Evolutionary conservation across 2,797 vertebrate genomes (phyloP), one percentile per base, ranked within the genome.

Genomic region (Sebastes matsubarae): DNA sequence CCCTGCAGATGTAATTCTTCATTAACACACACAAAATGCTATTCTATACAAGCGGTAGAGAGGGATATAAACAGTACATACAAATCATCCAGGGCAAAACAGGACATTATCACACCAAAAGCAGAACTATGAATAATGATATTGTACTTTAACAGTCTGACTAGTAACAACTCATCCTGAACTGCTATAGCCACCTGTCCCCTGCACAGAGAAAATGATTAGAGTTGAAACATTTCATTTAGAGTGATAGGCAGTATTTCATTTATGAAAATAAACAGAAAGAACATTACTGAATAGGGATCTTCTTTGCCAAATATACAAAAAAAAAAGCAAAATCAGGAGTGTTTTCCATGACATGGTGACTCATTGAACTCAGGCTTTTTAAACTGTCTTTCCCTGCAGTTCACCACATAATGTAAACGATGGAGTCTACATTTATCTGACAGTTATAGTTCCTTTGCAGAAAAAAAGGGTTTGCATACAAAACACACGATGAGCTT

Each of bases 41-140:
- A 93, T 94, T 88, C 89, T 94, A 92, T 92, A 94, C 87, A 93
- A 91, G 88, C 85, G 18, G 80, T 70, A 82, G 60, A 73, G 71
- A 71, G 64, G 52, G 75, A 80, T 85, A 89, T 75, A 82, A 83
- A 88, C 87, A 83, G 81, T 69, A 64, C 79, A 83, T 82, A 83
- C 55, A 87, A 2, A 24, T 83, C 22, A 80, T 67, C 59, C 64
- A 59, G 63, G 81, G 69, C 20, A 46, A 79, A 86, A 73, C 2
- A 60, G 68, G 36, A 79, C 25, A 75, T 69, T 32, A 68, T 52
- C 64, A 69, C 14, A 84, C 59, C 72, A 57, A 58, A 42, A 80
- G 57, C 70, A 67, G 10, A 72, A 81, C 13, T 46, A 69, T 63
- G 29, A 86, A 71, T 32, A 20, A 79, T 27, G 3, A 76, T 64